Conservation (phyloP, 2,113 vertebrate genomes). For the Chloroceryle aenea region DNA sequence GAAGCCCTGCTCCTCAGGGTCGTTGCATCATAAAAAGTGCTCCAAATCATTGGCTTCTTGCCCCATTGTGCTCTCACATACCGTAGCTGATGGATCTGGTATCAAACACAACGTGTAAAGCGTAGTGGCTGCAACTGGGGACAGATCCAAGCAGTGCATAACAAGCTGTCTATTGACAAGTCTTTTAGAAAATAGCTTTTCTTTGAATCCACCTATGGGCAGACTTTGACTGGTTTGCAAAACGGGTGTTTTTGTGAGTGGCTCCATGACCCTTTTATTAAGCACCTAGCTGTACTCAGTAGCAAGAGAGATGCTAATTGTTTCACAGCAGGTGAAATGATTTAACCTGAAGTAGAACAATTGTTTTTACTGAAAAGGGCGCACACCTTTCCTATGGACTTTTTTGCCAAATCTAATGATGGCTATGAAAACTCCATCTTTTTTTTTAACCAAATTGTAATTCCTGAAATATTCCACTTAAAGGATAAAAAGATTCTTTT, state of each 20-base stretch:
- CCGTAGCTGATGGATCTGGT: background rate
- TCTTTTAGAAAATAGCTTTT: background rate
- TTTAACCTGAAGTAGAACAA: slow-evolving; percentile 61
- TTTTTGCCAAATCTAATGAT: background rate
- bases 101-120: background rate
- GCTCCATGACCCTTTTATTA: slow-evolving; percentile 59
- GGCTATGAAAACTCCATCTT: background rate
- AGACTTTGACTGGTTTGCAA: background rate
- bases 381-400: background rate
- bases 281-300: slow-evolving; percentile 52
- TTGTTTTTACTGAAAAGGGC: slow-evolving; percentile 58
- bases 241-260: background rate
- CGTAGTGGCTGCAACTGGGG: background rate
- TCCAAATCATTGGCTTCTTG: background rate
- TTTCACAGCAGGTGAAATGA: slow-evolving; percentile 63
- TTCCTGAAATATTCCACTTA: background rate
- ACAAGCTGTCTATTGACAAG: background rate
- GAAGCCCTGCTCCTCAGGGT: background rate
- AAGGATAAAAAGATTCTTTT: background rate
- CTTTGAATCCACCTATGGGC: background rate
- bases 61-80: background rate
- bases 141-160: background rate
- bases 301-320: slow-evolving; percentile 67
- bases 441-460: background rate
- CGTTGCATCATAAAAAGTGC: background rate